These are phyloP conservation scores for Rhagoletis zephyria DNA, from an alignment of 1,140 invertebrate genomes.

Conservation along the genomic window DNA sequence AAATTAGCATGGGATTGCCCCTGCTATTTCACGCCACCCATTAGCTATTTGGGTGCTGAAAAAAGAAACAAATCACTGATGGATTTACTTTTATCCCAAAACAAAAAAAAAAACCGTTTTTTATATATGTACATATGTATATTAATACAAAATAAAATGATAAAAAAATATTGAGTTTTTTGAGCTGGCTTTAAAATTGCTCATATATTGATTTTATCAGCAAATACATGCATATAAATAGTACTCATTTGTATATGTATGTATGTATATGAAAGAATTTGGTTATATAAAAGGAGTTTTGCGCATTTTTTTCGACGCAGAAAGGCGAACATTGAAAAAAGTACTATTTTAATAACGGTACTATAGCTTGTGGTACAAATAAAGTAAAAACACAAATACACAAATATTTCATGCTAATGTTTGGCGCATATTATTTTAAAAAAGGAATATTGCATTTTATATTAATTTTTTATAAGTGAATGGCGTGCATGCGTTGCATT, in stretches of 20 bases:
- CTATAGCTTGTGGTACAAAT: neutral
- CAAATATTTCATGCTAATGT: too few relatives aligned
- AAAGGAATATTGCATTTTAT: neutral
- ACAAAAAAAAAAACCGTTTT: neutral
- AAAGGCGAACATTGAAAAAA: neutral
- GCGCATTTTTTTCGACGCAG: neutral
- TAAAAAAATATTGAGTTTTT: neutral
- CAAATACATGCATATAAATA: too few relatives aligned
- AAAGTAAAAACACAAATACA: neutral
- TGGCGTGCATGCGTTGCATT: too few relatives aligned
- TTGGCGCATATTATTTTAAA: too few relatives aligned
- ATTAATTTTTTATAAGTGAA: neutral
- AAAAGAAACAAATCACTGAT: neutral
- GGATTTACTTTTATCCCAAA: slow-evolving; percentile 4
- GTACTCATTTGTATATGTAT: too few relatives aligned
- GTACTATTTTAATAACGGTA: neutral
- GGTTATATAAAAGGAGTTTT: neutral
- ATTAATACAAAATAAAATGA: too few relatives aligned
- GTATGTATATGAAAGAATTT: neutral
- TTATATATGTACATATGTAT: neutral
- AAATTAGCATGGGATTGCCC: neutral
- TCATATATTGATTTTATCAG: too few relatives aligned
- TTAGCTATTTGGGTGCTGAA: slow-evolving; percentile 2
- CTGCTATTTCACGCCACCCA: neutral
- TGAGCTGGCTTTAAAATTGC: neutral